A percentile compares a stretch with the other conserved stretches of the same genome.
Evolutionary conservation across 1,140 invertebrate species (phyloP).

Genomic region (Trichonephila inaurata): DNA sequence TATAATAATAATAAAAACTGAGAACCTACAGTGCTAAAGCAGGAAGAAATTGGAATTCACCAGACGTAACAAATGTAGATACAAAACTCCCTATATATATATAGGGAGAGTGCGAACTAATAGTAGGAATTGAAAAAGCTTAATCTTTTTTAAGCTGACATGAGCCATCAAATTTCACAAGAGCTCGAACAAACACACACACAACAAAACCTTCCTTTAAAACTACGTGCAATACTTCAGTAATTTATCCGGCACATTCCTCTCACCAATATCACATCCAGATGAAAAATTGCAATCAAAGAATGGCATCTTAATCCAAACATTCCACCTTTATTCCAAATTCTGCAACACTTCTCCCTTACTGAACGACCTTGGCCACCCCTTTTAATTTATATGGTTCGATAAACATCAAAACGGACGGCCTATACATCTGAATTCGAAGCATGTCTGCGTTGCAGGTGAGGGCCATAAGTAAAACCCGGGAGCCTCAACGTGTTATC

Average conservation of each 20-base stretch:
- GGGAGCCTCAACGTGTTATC: neutral
- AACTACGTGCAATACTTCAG: neutral
- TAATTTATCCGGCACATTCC: neutral
- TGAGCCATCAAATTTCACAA: no score
- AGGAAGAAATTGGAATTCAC: no score
- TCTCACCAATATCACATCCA: neutral
- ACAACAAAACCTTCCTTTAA: neutral
- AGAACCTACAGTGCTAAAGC: no score
- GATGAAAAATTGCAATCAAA: neutral
- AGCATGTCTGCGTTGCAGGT: neutral
- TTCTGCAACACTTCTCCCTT: neutral
- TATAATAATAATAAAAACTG: no score
- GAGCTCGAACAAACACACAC: no score
- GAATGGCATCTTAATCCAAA: neutral
- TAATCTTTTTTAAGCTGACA: no score
- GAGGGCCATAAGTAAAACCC: slow-evolving; percentile 4
- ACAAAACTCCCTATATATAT: no score
- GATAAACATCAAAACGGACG: slow-evolving; percentile 5
- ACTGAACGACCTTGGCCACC: slow-evolving; percentile 6
- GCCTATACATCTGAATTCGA: neutral
- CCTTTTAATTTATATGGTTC: slow-evolving; percentile 25
- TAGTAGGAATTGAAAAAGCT: no score
- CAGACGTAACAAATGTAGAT: no score
- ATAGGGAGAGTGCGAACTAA: no score
- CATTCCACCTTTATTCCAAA: neutral